Base-by-base conservation (phyloP, 2,113 vertebrate genomes). In the Pteropus alecto region DNA sequence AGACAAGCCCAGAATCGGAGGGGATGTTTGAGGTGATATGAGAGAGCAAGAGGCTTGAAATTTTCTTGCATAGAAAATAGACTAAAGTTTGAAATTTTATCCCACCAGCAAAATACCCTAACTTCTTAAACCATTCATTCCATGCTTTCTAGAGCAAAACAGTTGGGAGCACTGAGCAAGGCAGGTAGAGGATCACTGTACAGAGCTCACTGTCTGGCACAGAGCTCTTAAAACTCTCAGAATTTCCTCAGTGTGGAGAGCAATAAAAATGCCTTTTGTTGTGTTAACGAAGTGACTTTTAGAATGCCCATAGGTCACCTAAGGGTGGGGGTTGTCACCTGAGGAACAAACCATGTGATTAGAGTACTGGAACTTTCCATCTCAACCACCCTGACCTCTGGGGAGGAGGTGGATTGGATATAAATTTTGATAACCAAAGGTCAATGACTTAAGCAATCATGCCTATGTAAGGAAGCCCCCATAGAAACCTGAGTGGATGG, bases 31-130 rank as follows among this genome's bases (percentile, higher is more conserved):
- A 97, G 87, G 22, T 43, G 21, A 48, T 65, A 30, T 1, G 24
- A 83, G 35, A 56, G 77, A 6, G 30, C 78, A 95, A 73, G 83
- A 90, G 9, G 78, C 24, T 73, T 77, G 5, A 33, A 73, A 81
- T 97, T 86, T 2, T 9, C 24, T 96, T 97, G 56, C 63, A 61
- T 63, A 33, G 48, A 90, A 92, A 93, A 46, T 33, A 94, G 84
- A 76, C 46, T 90, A 74, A 43, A 91, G 87, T 15, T 90, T 79
- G 1, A 93, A 98, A 95, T 1, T 0, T 33, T 74, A 61, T 61
- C 87, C 93, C 70, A 11, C 22, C 18, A 90, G 22, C 56, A 74
- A 94, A 38, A 30, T 70, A 71, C 41, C 54, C 21, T 12, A 2
- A 30, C 63, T 30, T 73, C 86, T 78, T 82, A 56, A 96, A 79